Evolutionary conservation across 2,797 vertebrate genomes (phyloP), one percentile per base, ranked within the genome.

Genomic region (Platalea minor): DNA sequence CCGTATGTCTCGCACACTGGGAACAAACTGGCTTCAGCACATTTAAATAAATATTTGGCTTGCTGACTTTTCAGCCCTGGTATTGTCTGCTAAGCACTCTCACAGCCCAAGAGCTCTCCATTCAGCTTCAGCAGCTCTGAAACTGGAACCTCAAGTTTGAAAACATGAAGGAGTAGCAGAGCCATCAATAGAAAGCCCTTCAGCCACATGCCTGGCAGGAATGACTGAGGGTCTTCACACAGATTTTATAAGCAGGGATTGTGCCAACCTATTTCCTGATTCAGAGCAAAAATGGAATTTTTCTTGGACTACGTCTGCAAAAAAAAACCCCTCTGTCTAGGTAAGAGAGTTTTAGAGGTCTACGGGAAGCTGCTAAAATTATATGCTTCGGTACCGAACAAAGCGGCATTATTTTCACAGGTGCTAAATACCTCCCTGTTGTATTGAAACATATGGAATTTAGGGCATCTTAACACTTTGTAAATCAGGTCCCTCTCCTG

Each of bases 171-270:
- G 29, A 76, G 53, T 1, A 46, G 33, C 25, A 7, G 24, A 67
- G 48, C 7, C 53, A 15, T 39, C 0, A 15, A 48, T 17, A 48
- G 39, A 19, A 73, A 59, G 11, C 11, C 54, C 51, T 11, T 37
- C 67, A 56, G 68, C 12, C 28, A n/a, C 9, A 2, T 5, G 11
- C 48, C 68, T 24, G 41, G 39, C 29, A 59, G 65, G 24, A 18
- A 17, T 5, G 29, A 51, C 13, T 0, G 0, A 64, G 18, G 60
- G 25, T 59, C 17, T 67, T 63, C 37, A 50, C 5, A 0, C 0
- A 20, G 46, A 35, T 26, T 53, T 41, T 5, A 15, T 3, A 33
- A 78, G n/a, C 50, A 74, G 25, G 16, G 43, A 24, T 5, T n/a
- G 18, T 67, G 43, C 29, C 53, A 57, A 46, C 39, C 20, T 53